Base-by-base conservation (phyloP, 1,140 invertebrate species). In the Diachasma alloeum region DNA sequence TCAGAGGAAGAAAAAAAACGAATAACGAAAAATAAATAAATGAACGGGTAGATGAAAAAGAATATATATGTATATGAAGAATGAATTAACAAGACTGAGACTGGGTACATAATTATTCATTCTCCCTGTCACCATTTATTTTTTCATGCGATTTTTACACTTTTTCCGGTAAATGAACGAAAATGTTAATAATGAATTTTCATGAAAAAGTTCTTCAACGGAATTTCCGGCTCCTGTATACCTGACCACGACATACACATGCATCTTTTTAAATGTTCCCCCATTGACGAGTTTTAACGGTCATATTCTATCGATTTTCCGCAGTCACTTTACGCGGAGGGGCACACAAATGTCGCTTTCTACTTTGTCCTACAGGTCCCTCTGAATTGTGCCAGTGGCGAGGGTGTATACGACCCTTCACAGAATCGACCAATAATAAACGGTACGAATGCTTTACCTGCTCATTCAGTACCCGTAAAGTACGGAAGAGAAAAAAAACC, bases 191-290 rank as follows among this genome's bases (percentile, higher is more conserved):
- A 26, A 59, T 46, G 5, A 9, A 36, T 36, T 22, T 11, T 26
- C 13, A 24, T 53, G 13, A 19, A 37, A 48, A n/a, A 36, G 9
- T 72, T 48, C 42, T 48, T 31, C 39, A 48, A 72, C 70, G 24
- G 70, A 19, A 31, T 42, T 72, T 72, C 46, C 24, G 17, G 24
- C 37, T 26, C 26, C 70, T 10, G 8, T 26, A 79, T 74, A 74
- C 75, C 73, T 80, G 75, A 77, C 75, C 74, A 72, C 71, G 53
- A 46, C 71, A 53, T 13, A 37, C 24, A 48, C 67, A 37, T 31
- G 39, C 67, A 19, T 36, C 67, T 13, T 69, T 69, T 69, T 31
- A 63, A 63, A 63, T 63, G 24, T 6, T 63, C 24, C 22, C 13
- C 48, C 48, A 53, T 53, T 53, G 59, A 63, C 59, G 9, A 3